Evolutionary conservation across 2,113 vertebrate genomes (phyloP), one percentile per base, ranked within the genome.

Genomic region (Daubentonia madagascariensis): DNA sequence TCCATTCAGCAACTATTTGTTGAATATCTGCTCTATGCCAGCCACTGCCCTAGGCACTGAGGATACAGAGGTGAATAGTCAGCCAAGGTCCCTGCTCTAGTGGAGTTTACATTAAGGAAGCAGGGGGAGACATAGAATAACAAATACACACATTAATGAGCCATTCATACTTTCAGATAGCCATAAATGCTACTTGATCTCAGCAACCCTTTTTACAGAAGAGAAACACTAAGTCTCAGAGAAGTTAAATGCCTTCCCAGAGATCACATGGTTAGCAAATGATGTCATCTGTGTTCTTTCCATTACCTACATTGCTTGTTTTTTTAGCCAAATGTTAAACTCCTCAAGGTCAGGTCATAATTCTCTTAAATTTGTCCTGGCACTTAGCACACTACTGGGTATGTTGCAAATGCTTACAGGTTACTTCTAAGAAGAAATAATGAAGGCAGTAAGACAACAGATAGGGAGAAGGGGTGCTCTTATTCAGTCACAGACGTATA

Each of bases 401-500:
- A 32, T 18, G 37, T 20, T 59, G 18, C 40, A 35, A 37, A 43
- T 28, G 25, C 65, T 59, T n/a, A 48, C 3, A 40, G 8, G 14
- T 85, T 72, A 72, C 22, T 76, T 73, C 35, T 9, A 12, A 28
- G 65, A 68, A 73, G 23, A 89, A 84, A 11, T 72, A 76, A 45
- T 8, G 17, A 45, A 54, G 32, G 14, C 14, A 73, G 30, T 50
- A 17, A 43, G 83, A 63, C 28, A 23, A 35, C 1, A 40, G 1
- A 32, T 23, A 52, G 37, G 75, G 25, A 57, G 32, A 35, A 17
- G 28, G 28, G 30, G 1, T 2, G 6, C 5, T 30, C 37, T 23
- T 35, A 1, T 54, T 4, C 0, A 40, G 20, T 45, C 32, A 3
- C 9, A 18, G 72, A n/a, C 17, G 9, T 13, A 1, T 1, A 10